Evolutionary conservation across 2,113 vertebrate species (phyloP).

Genomic region (Toxotes jaculatrix): DNA sequence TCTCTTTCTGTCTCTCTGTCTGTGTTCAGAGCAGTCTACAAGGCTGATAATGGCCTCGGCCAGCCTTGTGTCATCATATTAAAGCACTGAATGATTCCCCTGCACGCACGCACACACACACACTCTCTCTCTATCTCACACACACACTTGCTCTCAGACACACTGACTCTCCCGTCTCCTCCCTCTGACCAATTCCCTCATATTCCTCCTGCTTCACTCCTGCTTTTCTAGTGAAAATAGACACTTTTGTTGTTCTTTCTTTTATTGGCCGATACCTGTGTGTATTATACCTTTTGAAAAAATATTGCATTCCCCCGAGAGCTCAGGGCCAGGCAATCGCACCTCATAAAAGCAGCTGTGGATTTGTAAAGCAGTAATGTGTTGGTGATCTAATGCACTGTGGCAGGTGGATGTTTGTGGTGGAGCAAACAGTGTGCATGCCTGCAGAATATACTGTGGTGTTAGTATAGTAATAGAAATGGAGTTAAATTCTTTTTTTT

Average conservation of each 20-base stretch:
- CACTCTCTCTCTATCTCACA: neutral
- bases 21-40: constrained; percentile 53
- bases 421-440: constrained; percentile 19
- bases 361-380: constrained; percentile 43
- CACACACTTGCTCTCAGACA: neutral
- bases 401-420: constrained; percentile 50
- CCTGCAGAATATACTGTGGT: constrained; percentile 11
- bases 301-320: constrained; percentile 48
- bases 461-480: neutral
- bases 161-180: neutral
- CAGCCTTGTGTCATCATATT: constrained; percentile 72
- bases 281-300: constrained; percentile 39
- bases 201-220: constrained; percentile 33
- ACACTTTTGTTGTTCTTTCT: constrained; percentile 65
- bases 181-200: constrained; percentile 28
- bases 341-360: constrained; percentile 59
- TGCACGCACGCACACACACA: constrained; percentile 31
- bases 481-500: neutral
- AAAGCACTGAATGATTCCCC: constrained; percentile 48
- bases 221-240: constrained; percentile 44
- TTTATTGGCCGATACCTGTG: constrained; percentile 54
- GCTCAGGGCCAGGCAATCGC: constrained; percentile 28
- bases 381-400: constrained; percentile 40
- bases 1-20: constrained; percentile 49
- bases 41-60: constrained; percentile 71